Conservation (phyloP, 2,888 invertebrate genomes). For the Quadroppia sp. region DNA sequence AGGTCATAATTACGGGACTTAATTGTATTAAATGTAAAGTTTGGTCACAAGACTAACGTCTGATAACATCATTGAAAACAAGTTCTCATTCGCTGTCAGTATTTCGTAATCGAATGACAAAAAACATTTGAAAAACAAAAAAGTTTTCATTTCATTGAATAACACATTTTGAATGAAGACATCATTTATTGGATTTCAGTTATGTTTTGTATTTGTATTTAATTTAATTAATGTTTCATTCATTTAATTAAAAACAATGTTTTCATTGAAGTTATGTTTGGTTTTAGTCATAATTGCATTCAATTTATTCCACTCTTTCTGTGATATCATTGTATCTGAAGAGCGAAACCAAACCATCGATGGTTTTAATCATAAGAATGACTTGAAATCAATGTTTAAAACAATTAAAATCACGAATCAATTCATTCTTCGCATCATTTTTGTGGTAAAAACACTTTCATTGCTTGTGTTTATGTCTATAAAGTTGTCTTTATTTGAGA, state of each 20-base stretch:
- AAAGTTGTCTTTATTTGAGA: neutral
- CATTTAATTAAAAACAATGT: neutral
- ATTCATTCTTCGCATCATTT: neutral
- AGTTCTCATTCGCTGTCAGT: slow-evolving; percentile 8
- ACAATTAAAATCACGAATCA: neutral
- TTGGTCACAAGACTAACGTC: neutral
- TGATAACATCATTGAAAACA: neutral
- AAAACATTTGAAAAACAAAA: neutral
- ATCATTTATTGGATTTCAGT: neutral
- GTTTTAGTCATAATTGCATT: neutral
- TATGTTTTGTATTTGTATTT: too few relatives aligned
- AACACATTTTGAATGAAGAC: neutral
- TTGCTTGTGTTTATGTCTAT: neutral
- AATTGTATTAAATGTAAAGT: neutral
- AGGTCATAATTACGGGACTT: too few relatives aligned
- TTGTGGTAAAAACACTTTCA: neutral
- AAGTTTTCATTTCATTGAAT: too few relatives aligned
- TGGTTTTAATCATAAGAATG: neutral
- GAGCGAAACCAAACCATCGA: neutral
- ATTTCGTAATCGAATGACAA: neutral
- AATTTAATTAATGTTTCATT: too few relatives aligned
- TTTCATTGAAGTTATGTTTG: neutral
- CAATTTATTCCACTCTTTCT: neutral
- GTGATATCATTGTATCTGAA: slow-evolving; percentile 16
- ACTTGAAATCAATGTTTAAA: neutral